Evolutionary conservation across 2,888 invertebrate genomes (phyloP), one percentile per base, ranked within the genome.

Genomic region (Julus scanicus): DNA sequence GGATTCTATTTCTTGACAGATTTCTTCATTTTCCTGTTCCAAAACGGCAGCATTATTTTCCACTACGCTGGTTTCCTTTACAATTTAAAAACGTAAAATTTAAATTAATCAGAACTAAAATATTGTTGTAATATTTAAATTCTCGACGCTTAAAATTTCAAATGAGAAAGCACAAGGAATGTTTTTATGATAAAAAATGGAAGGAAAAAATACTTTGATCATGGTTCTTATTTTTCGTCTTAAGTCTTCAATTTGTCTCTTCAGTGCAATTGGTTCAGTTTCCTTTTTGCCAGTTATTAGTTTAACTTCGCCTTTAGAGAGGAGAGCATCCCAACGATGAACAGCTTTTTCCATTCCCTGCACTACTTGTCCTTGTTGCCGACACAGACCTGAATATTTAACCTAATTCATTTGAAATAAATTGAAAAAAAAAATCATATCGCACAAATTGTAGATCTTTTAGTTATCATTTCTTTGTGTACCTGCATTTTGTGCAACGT

Each of bases 401-500:
- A 87, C 87, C 87, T 87, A 17, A 37, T 84, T 37, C 9, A 84
- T 1, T 39, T 84, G 39, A 37, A n/a, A 84, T n/a, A 84, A 5
- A 13, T 40, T 49, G 48, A 83, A n/a, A 17, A 44, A 87, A 83
- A 48, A 29, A 44, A 37, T 13, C 53, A 53, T 53, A 13, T 44
- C 5, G 1, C 84, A 29, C 37, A n/a, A n/a, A n/a, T 53, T 63
- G 40, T n/a, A 87, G 29, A 20, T 20, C 17, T 4, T 6, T n/a
- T 86, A 15, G 15, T n/a, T n/a, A n/a, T n/a, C n/a, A 6, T 39
- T 53, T 9, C 71, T 9, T 20, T 4, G n/a, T 87, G 8, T 87
- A 87, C 87, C 57, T 87, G 49, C 87, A 87, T 87, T 87, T 83
- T 37, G 20, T 87, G 87, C 80, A 87, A 83, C 83, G 83, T 37